phyloP scores from a whole-genome alignment of 2,797 vertebrate species.

The Apogon talboti region DNA sequence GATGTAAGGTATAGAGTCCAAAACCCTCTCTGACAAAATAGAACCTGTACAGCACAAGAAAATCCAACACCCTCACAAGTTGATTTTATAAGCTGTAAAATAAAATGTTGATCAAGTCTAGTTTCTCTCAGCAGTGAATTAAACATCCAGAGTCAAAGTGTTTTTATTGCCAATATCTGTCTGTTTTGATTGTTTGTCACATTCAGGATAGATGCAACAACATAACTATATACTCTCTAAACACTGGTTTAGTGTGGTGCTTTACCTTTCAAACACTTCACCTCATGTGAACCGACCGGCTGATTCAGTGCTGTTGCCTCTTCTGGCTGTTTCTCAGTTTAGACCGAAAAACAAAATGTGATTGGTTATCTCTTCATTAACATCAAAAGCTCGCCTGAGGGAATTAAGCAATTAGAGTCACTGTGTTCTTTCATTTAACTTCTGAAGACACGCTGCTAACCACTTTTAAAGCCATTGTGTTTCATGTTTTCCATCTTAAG shows the following conservation, averaged over 20 bases:
- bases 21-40: too few relatives aligned
- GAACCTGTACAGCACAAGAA: too few relatives aligned
- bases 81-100: too few relatives aligned
- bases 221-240: conserved; percentile 10
- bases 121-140: not conserved
- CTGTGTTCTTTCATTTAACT: conserved; percentile 23
- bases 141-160: too few relatives aligned
- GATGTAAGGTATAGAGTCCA: too few relatives aligned
- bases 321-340: conserved; percentile 17
- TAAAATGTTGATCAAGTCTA: not conserved
- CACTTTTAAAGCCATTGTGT: not conserved
- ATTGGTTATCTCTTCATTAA: conserved; percentile 36
- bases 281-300: conserved; percentile 11
- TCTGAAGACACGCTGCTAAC: conserved; percentile 23
- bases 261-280: conserved; percentile 23
- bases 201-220: conserved; percentile 24
- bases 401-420: conserved; percentile 30
- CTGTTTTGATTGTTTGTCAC: conserved; percentile 10
- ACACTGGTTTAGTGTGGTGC: conserved; percentile 5
- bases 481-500: conserved; percentile 8
- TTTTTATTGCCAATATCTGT: conserved; percentile 23
- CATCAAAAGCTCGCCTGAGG: conserved; percentile 23
- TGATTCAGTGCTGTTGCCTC: not conserved
- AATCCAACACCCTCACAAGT: too few relatives aligned
- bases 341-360: conserved; percentile 28